A percentile compares a stretch with the other conserved stretches of the same genome.
phyloP scores from a whole-genome alignment of 2,113 vertebrate genomes.

The Carettochelys insculpta region DNA sequence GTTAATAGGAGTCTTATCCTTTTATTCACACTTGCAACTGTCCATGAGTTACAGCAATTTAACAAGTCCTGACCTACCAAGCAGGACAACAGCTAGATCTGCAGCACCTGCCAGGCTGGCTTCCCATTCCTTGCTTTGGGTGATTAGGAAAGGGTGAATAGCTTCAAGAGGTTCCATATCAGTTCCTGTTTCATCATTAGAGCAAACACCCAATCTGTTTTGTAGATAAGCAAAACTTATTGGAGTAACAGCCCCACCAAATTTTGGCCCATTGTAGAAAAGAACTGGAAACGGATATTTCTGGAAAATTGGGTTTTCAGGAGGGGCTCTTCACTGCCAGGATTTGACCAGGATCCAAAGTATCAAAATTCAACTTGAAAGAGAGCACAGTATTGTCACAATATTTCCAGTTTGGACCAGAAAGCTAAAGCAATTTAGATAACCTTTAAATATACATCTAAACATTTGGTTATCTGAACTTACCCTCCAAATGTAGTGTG shows the following conservation, averaged over 20 bases:
- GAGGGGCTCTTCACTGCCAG: not conserved
- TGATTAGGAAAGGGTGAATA: not conserved
- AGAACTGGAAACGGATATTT: not conserved
- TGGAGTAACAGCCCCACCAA: not conserved
- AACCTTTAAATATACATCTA: not conserved
- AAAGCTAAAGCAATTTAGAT: not conserved
- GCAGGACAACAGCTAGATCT: not conserved
- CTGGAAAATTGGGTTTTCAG: not conserved
- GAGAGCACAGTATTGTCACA: not conserved
- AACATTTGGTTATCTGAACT: not conserved
- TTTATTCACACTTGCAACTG: not conserved
- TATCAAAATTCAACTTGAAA: not conserved
- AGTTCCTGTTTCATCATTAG: not conserved
- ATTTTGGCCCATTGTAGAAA: not conserved
- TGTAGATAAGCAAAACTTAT: not conserved
- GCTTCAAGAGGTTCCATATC: not conserved
- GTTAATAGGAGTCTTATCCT: constrained; percentile 17
- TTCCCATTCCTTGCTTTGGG: not conserved
- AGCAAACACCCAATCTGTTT: not conserved
- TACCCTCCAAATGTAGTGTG: not conserved
- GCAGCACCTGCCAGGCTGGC: not conserved
- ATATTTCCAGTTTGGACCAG: not conserved
- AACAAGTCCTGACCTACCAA: not conserved
- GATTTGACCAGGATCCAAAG: not conserved
- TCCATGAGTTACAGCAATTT: not conserved